Percentiles rank a stretch among this genome's conserved stretches.
phyloP scores from a whole-genome alignment of 2,888 invertebrate genomes.

The Syrphus vitripennis region DNA sequence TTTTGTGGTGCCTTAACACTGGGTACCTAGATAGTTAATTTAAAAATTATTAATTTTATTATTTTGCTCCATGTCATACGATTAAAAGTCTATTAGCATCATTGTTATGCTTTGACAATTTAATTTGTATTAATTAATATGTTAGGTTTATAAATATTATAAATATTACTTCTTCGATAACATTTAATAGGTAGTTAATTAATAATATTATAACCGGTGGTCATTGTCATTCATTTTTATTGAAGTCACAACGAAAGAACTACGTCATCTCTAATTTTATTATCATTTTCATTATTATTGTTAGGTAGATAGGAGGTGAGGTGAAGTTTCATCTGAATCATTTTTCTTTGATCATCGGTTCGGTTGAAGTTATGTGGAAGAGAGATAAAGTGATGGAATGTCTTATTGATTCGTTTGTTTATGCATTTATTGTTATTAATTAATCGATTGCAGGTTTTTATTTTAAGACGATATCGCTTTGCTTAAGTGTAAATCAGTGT shows the following conservation, averaged over 20 bases:
- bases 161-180: neutral
- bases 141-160: neutral
- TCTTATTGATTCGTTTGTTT: neutral
- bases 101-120: slow-evolving; percentile 49
- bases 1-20: neutral
- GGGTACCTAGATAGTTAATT: neutral
- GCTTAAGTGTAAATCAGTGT: neutral
- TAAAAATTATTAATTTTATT: neutral
- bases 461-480: neutral
- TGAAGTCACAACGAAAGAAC: neutral
- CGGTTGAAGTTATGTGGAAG: neutral
- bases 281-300: no score
- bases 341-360: neutral
- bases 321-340: neutral
- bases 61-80: neutral
- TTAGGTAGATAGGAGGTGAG: no score
- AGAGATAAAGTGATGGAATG: neutral
- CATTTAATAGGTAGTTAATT: neutral
- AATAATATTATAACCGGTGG: neutral
- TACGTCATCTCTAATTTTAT: slow-evolving; percentile 16
- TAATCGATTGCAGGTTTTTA: neutral
- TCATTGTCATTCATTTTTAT: no score
- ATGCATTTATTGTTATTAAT: neutral
- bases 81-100: neutral
- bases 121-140: slow-evolving; percentile 52